These are phyloP conservation scores for Brachionus asplanchnoidis DNA, from an alignment of 1,140 invertebrate genomes.

Conservation along the genomic window DNA sequence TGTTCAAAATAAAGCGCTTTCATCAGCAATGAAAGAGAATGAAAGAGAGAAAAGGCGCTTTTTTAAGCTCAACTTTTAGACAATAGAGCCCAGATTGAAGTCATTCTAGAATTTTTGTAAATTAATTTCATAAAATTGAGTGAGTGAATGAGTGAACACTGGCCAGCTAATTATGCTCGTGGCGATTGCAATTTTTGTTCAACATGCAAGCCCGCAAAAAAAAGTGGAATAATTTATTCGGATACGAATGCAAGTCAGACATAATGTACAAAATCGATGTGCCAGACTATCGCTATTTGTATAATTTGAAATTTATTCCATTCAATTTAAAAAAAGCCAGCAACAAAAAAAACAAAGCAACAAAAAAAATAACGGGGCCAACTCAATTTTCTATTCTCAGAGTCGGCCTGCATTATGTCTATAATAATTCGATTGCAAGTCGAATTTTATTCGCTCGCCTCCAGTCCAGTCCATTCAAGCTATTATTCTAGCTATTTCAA, in stretches of 20 bases:
- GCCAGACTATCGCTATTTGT: not conserved
- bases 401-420: not conserved
- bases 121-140: not conserved
- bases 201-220: not conserved
- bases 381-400: slow-evolving; percentile 4
- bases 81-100: not conserved
- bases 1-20: slow-evolving; percentile 24
- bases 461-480: slow-evolving; percentile 7
- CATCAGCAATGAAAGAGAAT: not conserved
- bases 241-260: slow-evolving; percentile 12
- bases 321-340: not conserved
- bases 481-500: not conserved
- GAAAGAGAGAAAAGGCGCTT: not conserved
- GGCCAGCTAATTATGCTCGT: not conserved
- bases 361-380: not conserved
- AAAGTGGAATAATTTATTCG: slow-evolving; percentile 13
- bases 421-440: slow-evolving; percentile 20
- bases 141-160: not conserved
- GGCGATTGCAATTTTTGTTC: not conserved
- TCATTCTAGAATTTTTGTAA: not conserved
- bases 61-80: not conserved
- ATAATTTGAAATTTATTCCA: slow-evolving; percentile 26
- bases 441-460: not conserved
- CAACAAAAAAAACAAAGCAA: no score
- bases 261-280: slow-evolving; percentile 36